These are phyloP conservation scores for Sympetrum striolatum DNA, from an alignment of 2,888 invertebrate species.

Conservation along the genomic window DNA sequence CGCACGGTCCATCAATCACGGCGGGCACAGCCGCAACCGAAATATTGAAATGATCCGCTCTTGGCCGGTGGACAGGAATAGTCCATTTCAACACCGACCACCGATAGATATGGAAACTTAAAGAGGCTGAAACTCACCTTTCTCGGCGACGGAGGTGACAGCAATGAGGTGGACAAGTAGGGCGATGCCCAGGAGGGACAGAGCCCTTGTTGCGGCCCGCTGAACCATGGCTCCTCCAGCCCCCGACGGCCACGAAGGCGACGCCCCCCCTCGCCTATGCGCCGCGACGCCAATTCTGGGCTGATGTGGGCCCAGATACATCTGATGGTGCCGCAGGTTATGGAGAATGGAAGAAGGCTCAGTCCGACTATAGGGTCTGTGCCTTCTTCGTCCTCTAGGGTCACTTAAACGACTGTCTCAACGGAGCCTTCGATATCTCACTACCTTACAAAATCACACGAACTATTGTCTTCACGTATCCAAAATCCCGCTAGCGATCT, in stretches of 20 bases:
- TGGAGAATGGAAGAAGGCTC: neutral
- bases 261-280: neutral
- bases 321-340: neutral
- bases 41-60: neutral
- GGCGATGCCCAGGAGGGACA: conserved; percentile 38
- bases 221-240: conserved; percentile 30
- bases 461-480: no score
- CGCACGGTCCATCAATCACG: neutral
- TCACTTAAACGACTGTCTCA: neutral
- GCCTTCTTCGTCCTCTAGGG: neutral
- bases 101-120: neutral
- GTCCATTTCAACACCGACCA: neutral
- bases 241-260: neutral
- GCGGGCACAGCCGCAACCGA: neutral
- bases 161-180: conserved; percentile 28
- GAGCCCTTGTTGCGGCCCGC: conserved; percentile 29
- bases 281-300: neutral
- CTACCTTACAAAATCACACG: no score
- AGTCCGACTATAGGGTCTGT: neutral
- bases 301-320: conserved; percentile 35
- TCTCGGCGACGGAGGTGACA: conserved; percentile 34
- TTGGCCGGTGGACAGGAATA: neutral
- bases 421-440: neutral
- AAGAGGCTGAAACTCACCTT: neutral
- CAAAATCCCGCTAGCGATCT: no score